phyloP scores from a whole-genome alignment of 2,797 vertebrate species.

The Liasis olivaceus region DNA sequence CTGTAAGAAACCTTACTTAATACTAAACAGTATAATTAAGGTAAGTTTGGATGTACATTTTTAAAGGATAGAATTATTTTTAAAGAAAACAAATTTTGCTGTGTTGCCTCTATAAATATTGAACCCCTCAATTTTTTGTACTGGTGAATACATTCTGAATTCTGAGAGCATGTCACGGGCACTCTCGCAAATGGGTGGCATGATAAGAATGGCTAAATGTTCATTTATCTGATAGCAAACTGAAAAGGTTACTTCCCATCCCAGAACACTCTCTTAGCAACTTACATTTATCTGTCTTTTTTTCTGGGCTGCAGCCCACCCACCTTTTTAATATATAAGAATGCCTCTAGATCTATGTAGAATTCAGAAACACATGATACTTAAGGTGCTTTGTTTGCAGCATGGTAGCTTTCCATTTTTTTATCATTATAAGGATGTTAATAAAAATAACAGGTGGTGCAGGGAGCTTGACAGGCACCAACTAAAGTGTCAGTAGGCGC shows the following conservation, averaged over 20 bases:
- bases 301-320: background rate
- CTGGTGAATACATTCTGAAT: too few relatives aligned
- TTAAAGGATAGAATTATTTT: background rate
- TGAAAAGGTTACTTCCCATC: background rate
- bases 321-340: background rate
- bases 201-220: too few relatives aligned
- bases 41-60: background rate
- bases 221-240: too few relatives aligned
- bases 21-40: too few relatives aligned
- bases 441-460: background rate
- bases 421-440: background rate
- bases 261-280: background rate
- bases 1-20: too few relatives aligned
- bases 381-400: background rate
- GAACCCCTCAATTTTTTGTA: background rate
- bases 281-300: background rate
- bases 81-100: background rate
- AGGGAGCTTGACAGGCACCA: background rate
- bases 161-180: too few relatives aligned
- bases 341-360: background rate
- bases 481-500: background rate
- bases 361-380: background rate
- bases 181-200: too few relatives aligned
- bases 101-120: background rate
- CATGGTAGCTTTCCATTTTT: background rate